These are phyloP conservation scores for Euschistus heros DNA, from an alignment of 1,140 invertebrate genomes.

Conservation along the genomic window DNA sequence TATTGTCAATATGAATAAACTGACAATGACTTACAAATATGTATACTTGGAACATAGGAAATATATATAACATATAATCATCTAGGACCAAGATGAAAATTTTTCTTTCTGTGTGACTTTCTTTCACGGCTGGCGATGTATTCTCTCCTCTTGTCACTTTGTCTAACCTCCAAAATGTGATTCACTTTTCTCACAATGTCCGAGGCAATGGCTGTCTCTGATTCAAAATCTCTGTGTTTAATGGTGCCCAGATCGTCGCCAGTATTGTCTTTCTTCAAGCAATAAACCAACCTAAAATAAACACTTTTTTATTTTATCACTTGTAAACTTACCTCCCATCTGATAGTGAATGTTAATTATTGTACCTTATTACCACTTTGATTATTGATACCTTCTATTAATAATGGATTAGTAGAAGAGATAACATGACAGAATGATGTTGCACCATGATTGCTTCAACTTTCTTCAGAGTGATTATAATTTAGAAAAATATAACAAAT, in stretches of 20 bases:
- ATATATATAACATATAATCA: conserved; percentile 26
- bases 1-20: conserved; percentile 1
- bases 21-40: not conserved
- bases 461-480: too few species aligned
- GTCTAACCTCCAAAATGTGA: conserved; percentile 67
- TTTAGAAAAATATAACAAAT: too few species aligned
- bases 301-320: not conserved
- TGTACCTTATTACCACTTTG: too few species aligned
- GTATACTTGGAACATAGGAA: not conserved
- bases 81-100: conserved; percentile 39
- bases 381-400: too few species aligned
- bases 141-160: conserved; percentile 62
- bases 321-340: too few species aligned
- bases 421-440: too few species aligned
- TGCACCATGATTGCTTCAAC: too few species aligned
- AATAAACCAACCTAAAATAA: conserved; percentile 27
- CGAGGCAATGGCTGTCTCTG: conserved; percentile 56
- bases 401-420: not conserved
- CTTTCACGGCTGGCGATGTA: conserved; percentile 51
- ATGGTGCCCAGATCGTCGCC: conserved; percentile 39
- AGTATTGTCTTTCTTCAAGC: not conserved
- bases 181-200: conserved; percentile 81
- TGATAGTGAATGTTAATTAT: too few species aligned
- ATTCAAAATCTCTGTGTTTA: conserved; percentile 80
- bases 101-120: conserved; percentile 47